These are phyloP conservation scores for Sciaenops ocellatus DNA, from an alignment of 2,797 vertebrate species.

Conservation along the genomic window DNA sequence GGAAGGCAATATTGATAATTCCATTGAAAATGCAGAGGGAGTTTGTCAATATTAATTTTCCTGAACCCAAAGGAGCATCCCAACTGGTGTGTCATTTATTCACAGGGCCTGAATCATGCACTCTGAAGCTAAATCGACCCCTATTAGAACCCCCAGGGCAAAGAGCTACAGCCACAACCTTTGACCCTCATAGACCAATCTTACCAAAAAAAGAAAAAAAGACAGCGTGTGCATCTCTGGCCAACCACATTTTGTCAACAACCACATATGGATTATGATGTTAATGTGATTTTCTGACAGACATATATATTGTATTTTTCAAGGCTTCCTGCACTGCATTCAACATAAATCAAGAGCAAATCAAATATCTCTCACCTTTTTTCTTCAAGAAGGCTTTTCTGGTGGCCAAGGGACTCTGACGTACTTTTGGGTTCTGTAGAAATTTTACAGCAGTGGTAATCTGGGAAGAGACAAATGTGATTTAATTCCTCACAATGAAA, in stretches of 20 bases:
- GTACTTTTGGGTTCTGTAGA: conserved; percentile 95
- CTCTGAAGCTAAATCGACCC: conserved; percentile 83
- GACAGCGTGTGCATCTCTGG: conserved; percentile 52
- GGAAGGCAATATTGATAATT: conserved; percentile 88
- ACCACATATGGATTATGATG: conserved; percentile 38
- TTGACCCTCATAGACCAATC: conserved; percentile 74
- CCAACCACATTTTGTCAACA: conserved; percentile 39
- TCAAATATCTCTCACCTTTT: conserved; percentile 90
- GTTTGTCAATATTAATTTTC: conserved; percentile 91
- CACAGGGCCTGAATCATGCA: conserved; percentile 82
- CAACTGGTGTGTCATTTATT: conserved; percentile 87
- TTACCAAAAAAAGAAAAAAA: conserved; percentile 45
- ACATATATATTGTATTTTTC: background rate
- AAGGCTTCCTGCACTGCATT: background rate
- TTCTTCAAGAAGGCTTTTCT: conserved; percentile 96
- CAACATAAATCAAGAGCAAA: conserved; percentile 29
- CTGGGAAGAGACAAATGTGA: conserved; percentile 80
- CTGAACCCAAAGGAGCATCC: conserved; percentile 87
- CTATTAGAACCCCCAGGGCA: conserved; percentile 74
- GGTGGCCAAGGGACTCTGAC: conserved; percentile 91
- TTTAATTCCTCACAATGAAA: conserved; percentile 62
- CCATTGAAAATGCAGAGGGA: conserved; percentile 87
- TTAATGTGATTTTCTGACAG: conserved; percentile 1
- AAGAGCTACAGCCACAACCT: conserved; percentile 77
- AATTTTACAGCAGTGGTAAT: conserved; percentile 97